Evolutionary conservation across 2,797 vertebrate species (phyloP), one percentile per base, ranked within the genome.

Genomic region (Odontamblyopus lacepedii): DNA sequence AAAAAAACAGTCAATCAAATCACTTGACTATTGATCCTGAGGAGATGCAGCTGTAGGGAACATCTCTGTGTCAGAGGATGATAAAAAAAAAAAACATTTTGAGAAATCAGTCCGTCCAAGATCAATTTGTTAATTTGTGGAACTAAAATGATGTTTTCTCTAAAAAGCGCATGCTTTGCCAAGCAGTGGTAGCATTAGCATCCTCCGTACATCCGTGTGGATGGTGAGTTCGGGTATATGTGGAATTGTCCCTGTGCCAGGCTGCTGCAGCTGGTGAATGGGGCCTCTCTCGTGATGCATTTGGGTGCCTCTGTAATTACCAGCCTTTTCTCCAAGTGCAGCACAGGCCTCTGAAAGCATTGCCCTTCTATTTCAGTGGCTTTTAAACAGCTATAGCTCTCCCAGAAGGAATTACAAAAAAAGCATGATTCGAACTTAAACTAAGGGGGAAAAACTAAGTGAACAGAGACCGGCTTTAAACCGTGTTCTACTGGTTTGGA

Each of bases 251-350:
- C 26, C 63, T 6, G 44, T 66, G 63, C 63, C 63, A 50, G 63
- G 63, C 38, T 8, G 6, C 11, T 66, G 86, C 77, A 85, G 63
- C 63, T 66, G 63, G 63, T 29, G 63, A 50, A 66, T 23, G 63
- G 63, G 44, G 63, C 44, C 63, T 51, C 63, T 66, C 63, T 51
- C 29, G 18, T 26, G 44, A 26, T 50, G 63, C 13, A 44, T 66
- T 87, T 87, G 79, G 87, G 85, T 83, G 87, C 59, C 86, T 78
- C 90, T 90, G 89, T 91, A 92, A 92, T 92, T 92, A 92, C 90
- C 88, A 91, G 83, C 89, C 91, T 91, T 88, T 89, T 91, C 84
- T 90, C 38, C 19, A 23, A 44, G 62, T 44, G n/a, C 8, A 26
- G 11, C 6, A 38, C 19, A n/a, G 8, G 35, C 11, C n/a, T 64